Evolutionary conservation across 2,888 invertebrate genomes (phyloP), one percentile per base, ranked within the genome.

Genomic region (Euspilapteryx auroguttella): DNA sequence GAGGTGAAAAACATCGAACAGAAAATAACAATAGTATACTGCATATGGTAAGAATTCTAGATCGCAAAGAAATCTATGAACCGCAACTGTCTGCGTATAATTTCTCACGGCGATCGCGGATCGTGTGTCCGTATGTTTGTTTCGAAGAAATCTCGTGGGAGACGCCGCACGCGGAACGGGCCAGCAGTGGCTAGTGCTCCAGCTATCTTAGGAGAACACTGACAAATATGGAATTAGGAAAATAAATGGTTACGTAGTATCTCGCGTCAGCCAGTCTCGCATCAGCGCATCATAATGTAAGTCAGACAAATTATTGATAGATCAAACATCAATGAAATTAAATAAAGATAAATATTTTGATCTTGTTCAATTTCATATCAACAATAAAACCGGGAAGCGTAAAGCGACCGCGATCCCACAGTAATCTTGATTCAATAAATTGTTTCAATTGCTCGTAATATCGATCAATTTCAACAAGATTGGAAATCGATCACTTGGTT

Each of bases 81-180:
- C 57, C 71, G 63, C 49, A 49, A 63, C 69, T n/a, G 41, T 2
- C 21, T 37, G 37, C 40, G 39, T 45, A 47, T 37, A 30, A 53
- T 50, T 69, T 73, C 73, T 64, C 73, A 73, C 73, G 73, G 58
- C 55, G 66, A 63, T 73, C 65, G 47, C 46, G 40, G 47, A 42
- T 52, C 30, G 32, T 27, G 27, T 32, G 20, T 23, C 49, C 42
- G 41, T 17, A 24, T 29, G 3, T 21, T 10, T 11, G 25, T 25
- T 8, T 2, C 12, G 13, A 12, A 7, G 13, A 24, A 9, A 24
- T 24, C 10, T 11, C 28, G 22, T 28, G 28, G 23, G 23, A 22
- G 28, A 26, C 15, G 17, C 11, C 27, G n/a, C 21, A 15, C 1
- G 7, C 23, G 28, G 15, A 28, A 21, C 27, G 21, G 13, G 13